phyloP scores from a whole-genome alignment of 2,113 vertebrate genomes.

The Odocoileus hemionus region DNA sequence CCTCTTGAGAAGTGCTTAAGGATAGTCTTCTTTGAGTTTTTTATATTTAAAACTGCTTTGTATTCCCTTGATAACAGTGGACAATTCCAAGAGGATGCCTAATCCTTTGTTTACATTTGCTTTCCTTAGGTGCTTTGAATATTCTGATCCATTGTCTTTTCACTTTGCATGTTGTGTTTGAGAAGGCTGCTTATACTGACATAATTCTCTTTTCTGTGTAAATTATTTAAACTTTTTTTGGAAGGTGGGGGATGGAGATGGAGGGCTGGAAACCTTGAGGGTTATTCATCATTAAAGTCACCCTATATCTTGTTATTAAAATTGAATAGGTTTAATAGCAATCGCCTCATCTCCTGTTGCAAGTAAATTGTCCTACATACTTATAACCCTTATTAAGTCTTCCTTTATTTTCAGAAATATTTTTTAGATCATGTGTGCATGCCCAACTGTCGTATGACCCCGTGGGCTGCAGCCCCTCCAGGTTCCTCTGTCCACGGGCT shows the following conservation, averaged over 20 bases:
- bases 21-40: background rate
- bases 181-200: background rate
- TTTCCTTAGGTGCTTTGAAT: background rate
- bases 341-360: background rate
- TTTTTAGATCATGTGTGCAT: background rate
- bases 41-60: background rate
- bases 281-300: background rate
- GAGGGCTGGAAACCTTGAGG: background rate
- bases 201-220: background rate
- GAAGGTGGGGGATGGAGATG: background rate
- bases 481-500: background rate
- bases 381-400: background rate
- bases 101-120: background rate
- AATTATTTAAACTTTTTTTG: background rate
- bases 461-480: background rate
- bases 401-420: background rate
- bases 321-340: background rate
- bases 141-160: background rate
- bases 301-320: background rate
- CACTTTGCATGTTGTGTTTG: background rate
- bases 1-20: background rate
- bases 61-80: background rate
- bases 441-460: background rate
- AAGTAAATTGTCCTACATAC: background rate
- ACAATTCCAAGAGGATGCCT: background rate